Percentiles rank a stretch among this genome's conserved stretches.
Conservation (phyloP, 2,797 vertebrate species). For the Stomatorhinus walkeri region DNA sequence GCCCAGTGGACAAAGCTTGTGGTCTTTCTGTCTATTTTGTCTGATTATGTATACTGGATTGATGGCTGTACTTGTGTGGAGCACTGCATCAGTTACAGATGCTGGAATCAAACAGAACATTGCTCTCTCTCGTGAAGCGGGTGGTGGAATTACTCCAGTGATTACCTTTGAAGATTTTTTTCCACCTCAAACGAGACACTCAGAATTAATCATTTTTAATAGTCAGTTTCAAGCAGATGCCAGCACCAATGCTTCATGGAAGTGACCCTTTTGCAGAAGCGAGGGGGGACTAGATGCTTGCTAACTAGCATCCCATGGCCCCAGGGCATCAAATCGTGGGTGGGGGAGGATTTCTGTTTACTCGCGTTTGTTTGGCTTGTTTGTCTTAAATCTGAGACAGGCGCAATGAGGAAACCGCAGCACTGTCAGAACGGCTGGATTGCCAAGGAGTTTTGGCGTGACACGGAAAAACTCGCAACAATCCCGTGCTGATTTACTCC, state of each 20-base stretch:
- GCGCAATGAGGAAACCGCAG: neutral
- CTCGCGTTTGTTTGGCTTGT: neutral
- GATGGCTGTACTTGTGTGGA: neutral
- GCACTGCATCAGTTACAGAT: neutral
- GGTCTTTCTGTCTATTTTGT: neutral
- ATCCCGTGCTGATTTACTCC: neutral
- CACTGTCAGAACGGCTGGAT: neutral
- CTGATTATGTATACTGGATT: neutral
- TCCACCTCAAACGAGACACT: neutral
- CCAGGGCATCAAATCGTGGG: neutral
- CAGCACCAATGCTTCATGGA: neutral
- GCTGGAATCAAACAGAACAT: neutral
- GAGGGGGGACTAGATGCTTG: neutral
- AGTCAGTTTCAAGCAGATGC: neutral
- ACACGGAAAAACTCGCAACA: neutral
- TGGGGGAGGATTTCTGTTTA: neutral
- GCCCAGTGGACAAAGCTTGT: neutral
- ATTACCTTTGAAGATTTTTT: conserved; percentile 6
- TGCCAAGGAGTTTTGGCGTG: neutral
- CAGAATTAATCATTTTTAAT: neutral
- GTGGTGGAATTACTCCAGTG: neutral
- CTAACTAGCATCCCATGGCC: neutral
- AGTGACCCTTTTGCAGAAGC: neutral
- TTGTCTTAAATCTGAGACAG: conserved; percentile 8
- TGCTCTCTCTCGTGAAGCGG: neutral